phyloP scores from a whole-genome alignment of 2,113 vertebrate genomes.

The Gymnarchus niloticus region DNA sequence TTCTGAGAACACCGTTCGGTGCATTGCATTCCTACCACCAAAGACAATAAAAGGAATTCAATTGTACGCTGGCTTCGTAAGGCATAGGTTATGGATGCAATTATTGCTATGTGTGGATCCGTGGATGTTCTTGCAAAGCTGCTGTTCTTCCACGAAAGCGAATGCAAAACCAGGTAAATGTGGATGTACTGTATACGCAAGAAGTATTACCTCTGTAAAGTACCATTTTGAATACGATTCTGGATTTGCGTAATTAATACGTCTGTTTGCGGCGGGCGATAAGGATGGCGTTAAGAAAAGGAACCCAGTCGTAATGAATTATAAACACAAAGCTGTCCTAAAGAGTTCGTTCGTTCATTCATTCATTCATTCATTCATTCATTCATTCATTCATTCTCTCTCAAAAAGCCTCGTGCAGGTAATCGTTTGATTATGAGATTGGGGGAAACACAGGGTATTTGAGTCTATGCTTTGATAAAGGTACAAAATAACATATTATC shows the following conservation, averaged over 20 bases:
- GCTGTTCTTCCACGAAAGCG: background rate
- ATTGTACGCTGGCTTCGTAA: background rate
- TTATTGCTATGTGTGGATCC: conserved; percentile 8
- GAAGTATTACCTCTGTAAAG: background rate
- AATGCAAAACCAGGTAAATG: background rate
- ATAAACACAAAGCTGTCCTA: background rate
- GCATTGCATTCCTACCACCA: background rate
- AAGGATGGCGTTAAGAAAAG: background rate
- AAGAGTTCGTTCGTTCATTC: background rate
- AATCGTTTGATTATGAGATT: background rate
- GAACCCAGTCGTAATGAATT: background rate
- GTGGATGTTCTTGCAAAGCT: background rate
- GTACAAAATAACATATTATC: background rate
- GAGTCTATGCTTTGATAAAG: background rate
- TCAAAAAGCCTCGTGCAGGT: background rate
- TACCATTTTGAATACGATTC: background rate
- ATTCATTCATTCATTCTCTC: conserved; percentile 4
- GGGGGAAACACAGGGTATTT: background rate
- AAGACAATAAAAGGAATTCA: conserved; percentile 4
- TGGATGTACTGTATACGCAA: background rate
- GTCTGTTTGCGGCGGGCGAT: background rate
- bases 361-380: conserved; percentile 6
- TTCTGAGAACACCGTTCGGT: background rate
- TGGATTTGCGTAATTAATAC: background rate
- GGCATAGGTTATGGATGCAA: background rate